Conservation (phyloP, 2,888 invertebrate species). For the Pterobdella sp. region DNA sequence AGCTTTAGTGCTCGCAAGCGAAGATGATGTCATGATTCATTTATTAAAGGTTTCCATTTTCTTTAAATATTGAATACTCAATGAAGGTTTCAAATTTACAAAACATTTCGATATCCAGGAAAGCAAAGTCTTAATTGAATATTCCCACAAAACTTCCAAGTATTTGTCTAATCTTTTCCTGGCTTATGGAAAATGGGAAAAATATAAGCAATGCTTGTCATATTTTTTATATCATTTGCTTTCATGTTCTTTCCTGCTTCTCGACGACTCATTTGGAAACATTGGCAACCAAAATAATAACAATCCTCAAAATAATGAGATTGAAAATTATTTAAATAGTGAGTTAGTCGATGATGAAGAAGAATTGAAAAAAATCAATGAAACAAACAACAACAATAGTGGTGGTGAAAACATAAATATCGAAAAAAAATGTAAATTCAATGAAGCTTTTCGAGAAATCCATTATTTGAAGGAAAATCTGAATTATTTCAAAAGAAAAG, state of each 20-base stretch:
- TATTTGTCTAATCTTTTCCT: background rate
- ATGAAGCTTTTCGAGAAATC: background rate
- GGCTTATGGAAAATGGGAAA: constrained; percentile 1
- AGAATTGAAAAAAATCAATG: background rate
- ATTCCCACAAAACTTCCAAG: background rate
- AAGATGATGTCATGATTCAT: constrained; percentile 50
- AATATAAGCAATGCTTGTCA: constrained; percentile 2
- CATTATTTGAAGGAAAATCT: background rate
- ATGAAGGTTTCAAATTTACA: background rate
- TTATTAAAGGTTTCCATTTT: constrained; percentile 45
- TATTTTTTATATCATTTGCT: background rate
- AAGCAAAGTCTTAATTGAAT: constrained; percentile 4
- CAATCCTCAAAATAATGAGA: background rate
- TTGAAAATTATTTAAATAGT: background rate
- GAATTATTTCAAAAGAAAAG: background rate
- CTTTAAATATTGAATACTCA: background rate
- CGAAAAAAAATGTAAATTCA: background rate
- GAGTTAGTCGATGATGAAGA: too few relatives aligned
- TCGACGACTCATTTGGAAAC: background rate
- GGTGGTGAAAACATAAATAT: background rate
- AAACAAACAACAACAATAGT: background rate
- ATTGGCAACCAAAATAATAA: background rate
- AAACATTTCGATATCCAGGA: background rate
- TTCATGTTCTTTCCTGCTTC: background rate
- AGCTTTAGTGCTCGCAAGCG: constrained; percentile 50